A percentile compares a stretch with the other conserved stretches of the same genome.
These are phyloP conservation scores for Peromyscus polionotus DNA, from an alignment of 2,113 vertebrate genomes.

Conservation along the genomic window DNA sequence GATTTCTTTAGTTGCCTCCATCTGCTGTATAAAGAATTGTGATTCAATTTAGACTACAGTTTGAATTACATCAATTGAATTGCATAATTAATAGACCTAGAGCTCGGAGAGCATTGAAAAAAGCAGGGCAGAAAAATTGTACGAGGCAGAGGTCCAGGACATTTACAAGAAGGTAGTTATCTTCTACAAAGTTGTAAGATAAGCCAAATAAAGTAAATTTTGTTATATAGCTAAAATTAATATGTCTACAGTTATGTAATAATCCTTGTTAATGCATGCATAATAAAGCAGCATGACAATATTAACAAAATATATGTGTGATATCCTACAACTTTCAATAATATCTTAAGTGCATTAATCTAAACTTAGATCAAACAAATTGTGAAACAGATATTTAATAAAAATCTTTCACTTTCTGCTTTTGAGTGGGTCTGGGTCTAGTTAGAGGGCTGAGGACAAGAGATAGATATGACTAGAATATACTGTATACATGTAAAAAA, in stretches of 20 bases:
- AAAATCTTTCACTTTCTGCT: neutral
- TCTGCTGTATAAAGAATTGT: neutral
- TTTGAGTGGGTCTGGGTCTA: neutral
- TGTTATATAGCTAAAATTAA: neutral
- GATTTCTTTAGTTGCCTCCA: neutral
- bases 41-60: neutral
- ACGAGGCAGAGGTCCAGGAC: neutral
- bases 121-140: no score
- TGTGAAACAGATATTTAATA: neutral
- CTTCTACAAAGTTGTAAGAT: neutral
- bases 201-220: neutral
- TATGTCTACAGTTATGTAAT: neutral
- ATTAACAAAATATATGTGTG: neutral
- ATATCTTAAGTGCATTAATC: neutral
- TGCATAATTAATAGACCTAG: neutral
- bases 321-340: neutral
- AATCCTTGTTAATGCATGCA: no score
- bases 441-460: neutral
- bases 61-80: neutral
- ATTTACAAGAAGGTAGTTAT: neutral
- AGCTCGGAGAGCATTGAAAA: neutral
- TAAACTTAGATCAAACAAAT: neutral
- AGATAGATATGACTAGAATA: neutral
- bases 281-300: neutral
- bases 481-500: neutral